Evolutionary conservation across 1,140 invertebrate species (phyloP).

Genomic region (Drosophila carrolli): DNA sequence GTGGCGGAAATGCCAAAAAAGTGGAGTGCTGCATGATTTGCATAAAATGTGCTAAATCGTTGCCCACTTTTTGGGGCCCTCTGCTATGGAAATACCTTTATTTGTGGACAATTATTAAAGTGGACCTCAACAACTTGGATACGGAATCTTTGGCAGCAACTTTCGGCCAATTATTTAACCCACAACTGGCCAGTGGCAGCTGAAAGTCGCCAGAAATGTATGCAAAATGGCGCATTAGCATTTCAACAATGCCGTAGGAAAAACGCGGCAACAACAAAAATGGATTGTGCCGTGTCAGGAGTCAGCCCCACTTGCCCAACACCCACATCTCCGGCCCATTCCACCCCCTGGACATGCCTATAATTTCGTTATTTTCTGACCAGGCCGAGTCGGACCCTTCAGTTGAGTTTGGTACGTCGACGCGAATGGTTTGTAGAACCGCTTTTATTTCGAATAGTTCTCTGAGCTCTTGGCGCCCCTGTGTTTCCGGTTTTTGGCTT

Average conservation of each 20-base stretch:
- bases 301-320: constrained; percentile 4
- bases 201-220: constrained; percentile 57
- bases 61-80: constrained; percentile 18
- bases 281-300: constrained; percentile 65
- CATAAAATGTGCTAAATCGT: constrained; percentile 59
- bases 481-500: constrained; percentile 13
- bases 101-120: constrained; percentile 54
- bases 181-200: constrained; percentile 40
- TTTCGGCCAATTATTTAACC: neutral
- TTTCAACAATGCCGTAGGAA: constrained; percentile 67
- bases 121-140: constrained; percentile 25
- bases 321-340: constrained; percentile 11
- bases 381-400: constrained; percentile 44
- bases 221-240: constrained; percentile 83
- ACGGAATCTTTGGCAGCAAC: constrained; percentile 2
- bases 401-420: constrained; percentile 72
- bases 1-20: constrained; percentile 64
- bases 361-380: constrained; percentile 73
- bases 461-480: neutral
- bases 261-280: constrained; percentile 48
- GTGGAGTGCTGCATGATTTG: constrained; percentile 59
- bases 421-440: constrained; percentile 57
- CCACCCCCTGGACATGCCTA: constrained; percentile 47
- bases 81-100: constrained; percentile 19
- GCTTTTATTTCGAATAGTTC: constrained; percentile 13